Evolutionary conservation across 2,888 invertebrate genomes (phyloP).

Genomic region (Drosophila koepferae): DNA sequence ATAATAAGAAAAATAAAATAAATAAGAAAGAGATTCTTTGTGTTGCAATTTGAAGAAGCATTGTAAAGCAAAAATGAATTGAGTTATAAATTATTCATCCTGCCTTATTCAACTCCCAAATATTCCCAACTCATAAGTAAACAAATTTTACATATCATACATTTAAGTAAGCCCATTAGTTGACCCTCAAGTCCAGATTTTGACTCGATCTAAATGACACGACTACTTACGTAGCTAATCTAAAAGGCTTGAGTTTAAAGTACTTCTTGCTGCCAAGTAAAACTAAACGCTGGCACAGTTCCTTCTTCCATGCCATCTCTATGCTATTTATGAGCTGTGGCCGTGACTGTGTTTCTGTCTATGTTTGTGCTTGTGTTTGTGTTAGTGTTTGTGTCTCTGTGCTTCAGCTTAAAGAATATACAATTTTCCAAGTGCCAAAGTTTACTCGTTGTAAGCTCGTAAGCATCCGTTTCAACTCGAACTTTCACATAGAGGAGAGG

Average conservation of each 20-base stretch:
- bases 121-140: neutral
- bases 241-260: slow-evolving; percentile 44
- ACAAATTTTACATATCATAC: neutral
- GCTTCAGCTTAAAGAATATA: slow-evolving; percentile 52
- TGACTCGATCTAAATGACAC: slow-evolving; percentile 10
- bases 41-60: neutral
- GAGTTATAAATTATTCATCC: neutral
- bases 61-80: no score
- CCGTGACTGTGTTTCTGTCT: neutral
- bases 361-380: slow-evolving; percentile 3
- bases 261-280: slow-evolving; percentile 55
- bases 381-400: slow-evolving; percentile 21
- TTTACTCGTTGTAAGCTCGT: slow-evolving; percentile 57
- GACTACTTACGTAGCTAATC: slow-evolving; percentile 61
- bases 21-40: neutral
- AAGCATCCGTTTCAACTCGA: slow-evolving; percentile 45
- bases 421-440: slow-evolving; percentile 54
- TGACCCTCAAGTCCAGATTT: neutral
- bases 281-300: slow-evolving; percentile 45
- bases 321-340: slow-evolving; percentile 41
- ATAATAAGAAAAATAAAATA: neutral
- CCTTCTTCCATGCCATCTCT: slow-evolving; percentile 18
- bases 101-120: neutral
- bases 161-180: neutral
- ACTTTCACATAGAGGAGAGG: neutral